Evolutionary conservation across 2,888 invertebrate genomes (phyloP), one percentile per base, ranked within the genome.

Genomic region (Anoplius nigerrimus): DNA sequence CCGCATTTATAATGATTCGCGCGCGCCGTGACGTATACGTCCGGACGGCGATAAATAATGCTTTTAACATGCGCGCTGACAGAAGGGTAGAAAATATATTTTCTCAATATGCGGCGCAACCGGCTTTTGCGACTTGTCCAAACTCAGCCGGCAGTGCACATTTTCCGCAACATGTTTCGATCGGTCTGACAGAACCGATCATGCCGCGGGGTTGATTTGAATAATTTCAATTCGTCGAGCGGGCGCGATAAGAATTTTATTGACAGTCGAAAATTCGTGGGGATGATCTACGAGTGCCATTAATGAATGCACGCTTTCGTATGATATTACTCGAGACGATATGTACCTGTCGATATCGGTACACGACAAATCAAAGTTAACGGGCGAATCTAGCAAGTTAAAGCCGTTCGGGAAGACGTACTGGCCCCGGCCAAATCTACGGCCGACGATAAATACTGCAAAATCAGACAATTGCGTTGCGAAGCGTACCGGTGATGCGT

Each of bases 191-290:
- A 64, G 68, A 60, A 48, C 52, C 52, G 68, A 59, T 51, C 53
- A 53, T 42, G 24, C 64, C 57, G 56, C 63, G 22, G 34, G 24
- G 24, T 34, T 43, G 63, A 71, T 71, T 71, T 71, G 68, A 71
- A 71, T 71, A 71, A 68, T 71, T 71, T 68, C 71, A 42, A 71
- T 71, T 68, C 56, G 59, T 60, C 60, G 64, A 64, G 53, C 24
- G 57, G 57, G 55, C 52, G n/a, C 46, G 16, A 34, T 24, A 43
- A 57, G 27, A 60, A 68, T 68, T 71, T 63, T 63, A 16, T 54
- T 48, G 43, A 43, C 67, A 54, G 43, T 34, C 11, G 34, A 34
- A 34, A 34, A 34, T 15, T 48, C 20, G 48, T 15, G 8, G n/a
- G 5, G 16, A 13, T 20, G 20, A 48, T 48, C 16, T 48, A 34